Percentiles rank a stretch among this genome's conserved stretches.
phyloP scores from a whole-genome alignment of 2,113 vertebrate genomes.

The Trematocara zebra region DNA sequence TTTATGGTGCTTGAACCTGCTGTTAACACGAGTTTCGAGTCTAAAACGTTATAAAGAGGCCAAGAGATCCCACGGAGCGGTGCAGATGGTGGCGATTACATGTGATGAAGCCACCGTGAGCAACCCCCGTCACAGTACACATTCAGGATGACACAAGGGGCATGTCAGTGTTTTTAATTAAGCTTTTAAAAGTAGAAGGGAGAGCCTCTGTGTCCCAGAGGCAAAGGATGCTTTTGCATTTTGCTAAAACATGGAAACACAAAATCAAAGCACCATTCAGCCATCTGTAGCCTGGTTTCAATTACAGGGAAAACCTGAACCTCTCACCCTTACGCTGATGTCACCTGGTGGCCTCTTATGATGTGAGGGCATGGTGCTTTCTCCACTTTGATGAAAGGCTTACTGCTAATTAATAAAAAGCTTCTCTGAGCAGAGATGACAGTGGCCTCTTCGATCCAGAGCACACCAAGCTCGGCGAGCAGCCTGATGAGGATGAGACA shows the following conservation, averaged over 20 bases:
- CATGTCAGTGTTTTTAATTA: background rate
- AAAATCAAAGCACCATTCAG: accelerated
- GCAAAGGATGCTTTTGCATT: background rate
- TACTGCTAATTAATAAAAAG: background rate
- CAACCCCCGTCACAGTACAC: background rate
- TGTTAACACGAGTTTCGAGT: background rate
- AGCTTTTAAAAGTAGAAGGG: background rate
- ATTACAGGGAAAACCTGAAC: background rate
- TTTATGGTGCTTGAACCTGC: background rate
- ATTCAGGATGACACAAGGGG: background rate
- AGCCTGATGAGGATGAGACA: background rate
- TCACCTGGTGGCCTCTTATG: background rate
- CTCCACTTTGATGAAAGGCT: background rate
- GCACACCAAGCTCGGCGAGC: accelerated
- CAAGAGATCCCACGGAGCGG: background rate
- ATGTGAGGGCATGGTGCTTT: background rate
- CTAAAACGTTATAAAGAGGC: background rate
- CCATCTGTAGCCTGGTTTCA: background rate
- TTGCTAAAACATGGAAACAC: background rate
- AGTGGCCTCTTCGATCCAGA: accelerated
- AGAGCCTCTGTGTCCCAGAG: background rate
- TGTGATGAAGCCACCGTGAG: background rate
- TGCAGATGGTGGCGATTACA: background rate
- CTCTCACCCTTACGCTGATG: background rate
- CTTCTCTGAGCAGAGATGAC: background rate